Base-by-base conservation (phyloP, 2,113 vertebrate genomes). In the Siniperca knerii region DNA sequence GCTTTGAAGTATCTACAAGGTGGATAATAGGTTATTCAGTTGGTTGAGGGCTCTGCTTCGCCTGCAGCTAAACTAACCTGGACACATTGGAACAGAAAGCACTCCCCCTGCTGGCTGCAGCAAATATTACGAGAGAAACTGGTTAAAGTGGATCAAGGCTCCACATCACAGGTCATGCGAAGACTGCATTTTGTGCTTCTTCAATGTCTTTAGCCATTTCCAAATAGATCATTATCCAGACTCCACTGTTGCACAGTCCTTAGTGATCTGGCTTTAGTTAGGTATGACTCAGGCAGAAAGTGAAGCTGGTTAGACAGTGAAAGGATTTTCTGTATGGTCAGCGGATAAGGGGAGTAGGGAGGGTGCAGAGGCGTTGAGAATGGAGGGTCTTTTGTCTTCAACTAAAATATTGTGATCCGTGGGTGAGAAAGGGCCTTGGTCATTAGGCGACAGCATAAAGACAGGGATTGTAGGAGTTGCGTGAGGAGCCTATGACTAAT, bases 401-500 rank as follows among this genome's bases (percentile, higher is more conserved):
- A 83, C 87, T 92, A 90, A 95, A 95, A 94, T 94, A 94, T 95
- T 95, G 93, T 93, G 93, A 93, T 94, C 91, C 55, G 77, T 86
- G 94, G 92, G 93, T 92, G 92, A 94, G 90, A 94, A 93, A 93
- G 89, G 88, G 57, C 83, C 71, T 69, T 78, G 90, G 93, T 94
- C 93, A 94, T 95, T 94, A 94, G 92, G 76, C 37, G 69, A 73
- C 83, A 54, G 84, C 90, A 91, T 92, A 92, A 96, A 95, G 95
- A 81, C 88, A 70, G 89, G 92, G 92, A 93, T 92, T 40, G 57
- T 93, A 90, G 93, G 94, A 93, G 96, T 94, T 96, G 93, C 89
- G 90, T 91, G 79, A 86, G 90, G 87, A 94, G 94, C 96, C 92
- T 96, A 96, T 96, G 97, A 97, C 96, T 97, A 97, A 97, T 95